Conservation (phyloP, 1,140 invertebrate genomes). For the Cataglyphis hispanica region DNA sequence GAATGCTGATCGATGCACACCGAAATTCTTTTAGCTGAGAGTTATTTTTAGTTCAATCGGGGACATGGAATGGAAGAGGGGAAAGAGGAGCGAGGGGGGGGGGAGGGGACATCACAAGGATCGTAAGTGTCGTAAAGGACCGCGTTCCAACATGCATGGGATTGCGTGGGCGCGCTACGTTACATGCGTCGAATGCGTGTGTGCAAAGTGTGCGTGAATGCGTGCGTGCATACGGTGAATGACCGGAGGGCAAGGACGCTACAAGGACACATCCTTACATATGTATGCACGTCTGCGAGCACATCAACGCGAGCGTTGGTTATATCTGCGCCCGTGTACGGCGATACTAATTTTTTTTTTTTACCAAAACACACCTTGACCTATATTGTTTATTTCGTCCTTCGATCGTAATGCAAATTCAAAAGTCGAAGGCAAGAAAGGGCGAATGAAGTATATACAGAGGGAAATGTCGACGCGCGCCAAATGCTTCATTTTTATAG, state of each 20-base stretch:
- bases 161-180: slow-evolving; percentile 70
- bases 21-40: slow-evolving; percentile 63
- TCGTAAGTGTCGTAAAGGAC: slow-evolving; percentile 76
- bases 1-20: slow-evolving; percentile 69
- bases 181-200: slow-evolving; percentile 59
- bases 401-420: background rate
- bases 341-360: background rate
- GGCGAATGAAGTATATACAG: background rate
- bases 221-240: slow-evolving; percentile 80
- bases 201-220: slow-evolving; percentile 26
- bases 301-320: slow-evolving; percentile 25
- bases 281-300: slow-evolving; percentile 39
- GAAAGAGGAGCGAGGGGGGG: too few species aligned
- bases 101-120: slow-evolving; percentile 20
- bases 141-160: slow-evolving; percentile 74
- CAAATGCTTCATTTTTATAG: background rate
- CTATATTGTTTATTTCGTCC: background rate
- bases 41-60: slow-evolving; percentile 72
- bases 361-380: background rate
- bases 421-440: background rate
- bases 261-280: slow-evolving; percentile 83
- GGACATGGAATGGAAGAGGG: slow-evolving; percentile 45
- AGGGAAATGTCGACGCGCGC: background rate
- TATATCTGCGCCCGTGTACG: slow-evolving; percentile 22
- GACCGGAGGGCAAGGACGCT: slow-evolving; percentile 85